Percentiles rank a stretch among this genome's conserved stretches.
phyloP scores from a whole-genome alignment of 2,888 invertebrate species.

The Agonopterix subpropinquella region DNA sequence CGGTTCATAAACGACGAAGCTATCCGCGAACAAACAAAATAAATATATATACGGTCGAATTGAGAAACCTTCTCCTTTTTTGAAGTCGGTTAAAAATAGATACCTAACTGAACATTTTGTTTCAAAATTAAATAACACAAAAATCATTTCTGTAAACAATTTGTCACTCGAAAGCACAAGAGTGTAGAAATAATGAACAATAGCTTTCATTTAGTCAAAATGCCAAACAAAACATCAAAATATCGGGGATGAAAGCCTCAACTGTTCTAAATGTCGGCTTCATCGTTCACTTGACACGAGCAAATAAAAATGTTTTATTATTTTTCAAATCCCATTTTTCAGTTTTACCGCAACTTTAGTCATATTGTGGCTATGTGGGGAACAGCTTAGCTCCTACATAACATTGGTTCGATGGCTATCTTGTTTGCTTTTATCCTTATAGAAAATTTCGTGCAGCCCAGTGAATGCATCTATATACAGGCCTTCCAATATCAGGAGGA shows the following conservation, averaged over 20 bases:
- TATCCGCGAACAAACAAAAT: no score
- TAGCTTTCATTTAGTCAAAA: conserved; percentile 19
- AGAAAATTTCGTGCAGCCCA: conserved; percentile 73
- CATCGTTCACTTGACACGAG: conserved; percentile 37
- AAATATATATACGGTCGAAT: no score
- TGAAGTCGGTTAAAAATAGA: no score
- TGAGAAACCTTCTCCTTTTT: no score
- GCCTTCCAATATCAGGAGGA: conserved; percentile 72
- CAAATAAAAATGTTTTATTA: conserved; percentile 47
- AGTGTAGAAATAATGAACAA: no score
- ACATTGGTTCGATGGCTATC: conserved; percentile 68
- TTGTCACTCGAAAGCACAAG: no score
- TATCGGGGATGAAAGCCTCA: conserved; percentile 40
- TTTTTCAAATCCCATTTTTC: conserved; percentile 34
- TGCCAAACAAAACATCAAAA: conserved; percentile 32
- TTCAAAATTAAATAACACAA: no score
- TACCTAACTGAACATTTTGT: no score
- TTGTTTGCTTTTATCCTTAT: conserved; percentile 75
- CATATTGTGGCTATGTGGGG: conserved; percentile 9
- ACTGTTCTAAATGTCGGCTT: conserved; percentile 40
- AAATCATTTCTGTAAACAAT: no score
- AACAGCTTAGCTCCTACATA: conserved; percentile 20
- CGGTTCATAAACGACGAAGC: no score
- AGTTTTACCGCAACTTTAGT: conserved; percentile 5
- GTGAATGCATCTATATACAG: conserved; percentile 61